Percentiles rank a stretch among this genome's conserved stretches.
Evolutionary conservation across 2,797 vertebrate genomes (phyloP).

Genomic region (Mormyrops attenuatus): DNA sequence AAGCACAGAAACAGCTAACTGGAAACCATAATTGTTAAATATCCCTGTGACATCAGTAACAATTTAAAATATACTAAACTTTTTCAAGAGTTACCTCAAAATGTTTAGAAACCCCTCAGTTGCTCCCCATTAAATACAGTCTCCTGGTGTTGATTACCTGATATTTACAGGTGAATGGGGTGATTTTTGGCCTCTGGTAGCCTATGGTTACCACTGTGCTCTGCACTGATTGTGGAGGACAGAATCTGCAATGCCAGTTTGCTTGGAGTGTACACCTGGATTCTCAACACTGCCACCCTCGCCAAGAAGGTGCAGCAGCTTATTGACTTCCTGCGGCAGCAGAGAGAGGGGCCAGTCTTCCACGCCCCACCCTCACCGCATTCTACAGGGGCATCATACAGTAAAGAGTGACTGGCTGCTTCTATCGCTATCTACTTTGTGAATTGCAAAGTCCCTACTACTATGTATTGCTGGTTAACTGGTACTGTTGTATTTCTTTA

Average conservation of each 20-base stretch:
- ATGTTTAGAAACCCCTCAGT: background rate
- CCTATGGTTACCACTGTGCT: background rate
- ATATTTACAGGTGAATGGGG: background rate
- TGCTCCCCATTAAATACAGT: background rate
- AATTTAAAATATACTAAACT: background rate
- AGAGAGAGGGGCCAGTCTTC: too few species aligned
- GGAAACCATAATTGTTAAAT: background rate
- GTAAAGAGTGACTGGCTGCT: too few species aligned
- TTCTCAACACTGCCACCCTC: background rate
- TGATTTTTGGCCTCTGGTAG: background rate
- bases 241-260: background rate
- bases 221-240: background rate
- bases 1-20: background rate
- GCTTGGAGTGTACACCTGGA: background rate
- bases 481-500: too few species aligned
- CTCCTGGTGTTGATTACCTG: background rate
- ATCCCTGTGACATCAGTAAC: background rate
- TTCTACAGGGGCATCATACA: too few species aligned
- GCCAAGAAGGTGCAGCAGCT: background rate
- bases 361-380: too few species aligned
- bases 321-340: too few species aligned
- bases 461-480: too few species aligned
- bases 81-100: background rate
- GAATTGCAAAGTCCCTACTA: too few species aligned
- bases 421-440: too few species aligned